These are phyloP conservation scores for Pyralis farinalis DNA, from an alignment of 2,888 invertebrate species.

Conservation along the genomic window DNA sequence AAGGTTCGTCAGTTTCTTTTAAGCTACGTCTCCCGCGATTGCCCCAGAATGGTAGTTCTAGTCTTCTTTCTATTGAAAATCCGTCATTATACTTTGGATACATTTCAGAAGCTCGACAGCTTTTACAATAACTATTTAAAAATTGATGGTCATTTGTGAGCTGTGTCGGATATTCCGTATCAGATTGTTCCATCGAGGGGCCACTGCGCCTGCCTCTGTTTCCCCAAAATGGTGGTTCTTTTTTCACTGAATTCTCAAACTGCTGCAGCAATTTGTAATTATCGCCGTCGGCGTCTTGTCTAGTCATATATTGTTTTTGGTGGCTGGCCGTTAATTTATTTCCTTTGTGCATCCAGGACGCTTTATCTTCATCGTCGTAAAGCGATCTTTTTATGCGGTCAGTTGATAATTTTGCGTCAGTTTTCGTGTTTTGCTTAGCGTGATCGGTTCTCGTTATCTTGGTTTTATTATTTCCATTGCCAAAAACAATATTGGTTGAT, in stretches of 20 bases:
- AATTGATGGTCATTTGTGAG: background rate
- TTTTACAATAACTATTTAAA: constrained; percentile 24
- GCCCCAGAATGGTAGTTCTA: constrained; percentile 35
- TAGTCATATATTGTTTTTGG: constrained; percentile 12
- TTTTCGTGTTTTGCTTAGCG: constrained; percentile 35
- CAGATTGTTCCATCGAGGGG: constrained; percentile 33
- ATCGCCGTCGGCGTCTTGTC: background rate
- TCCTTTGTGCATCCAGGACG: constrained; percentile 47
- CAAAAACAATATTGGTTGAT: constrained; percentile 42
- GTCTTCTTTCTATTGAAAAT: constrained; percentile 33
- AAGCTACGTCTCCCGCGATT: constrained; percentile 28
- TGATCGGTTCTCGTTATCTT: constrained; percentile 32
- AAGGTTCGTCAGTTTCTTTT: constrained; percentile 41
- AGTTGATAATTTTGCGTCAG: constrained; percentile 21
- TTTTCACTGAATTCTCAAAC: constrained; percentile 15
- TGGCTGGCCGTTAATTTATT: constrained; percentile 28
- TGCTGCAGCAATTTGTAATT: constrained; percentile 23
- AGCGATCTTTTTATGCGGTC: constrained; percentile 53
- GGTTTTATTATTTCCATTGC: constrained; percentile 43
- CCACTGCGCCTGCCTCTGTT: constrained; percentile 55
- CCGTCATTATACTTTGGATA: constrained; percentile 5
- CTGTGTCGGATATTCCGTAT: constrained; percentile 21
- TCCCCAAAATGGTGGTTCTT: constrained; percentile 63
- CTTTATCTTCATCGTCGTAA: constrained; percentile 37
- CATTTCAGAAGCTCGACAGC: constrained; percentile 23